Evolutionary conservation across 2,113 vertebrate species (phyloP), one percentile per base, ranked within the genome.

Genomic region (Tricholaema leucomelas): DNA sequence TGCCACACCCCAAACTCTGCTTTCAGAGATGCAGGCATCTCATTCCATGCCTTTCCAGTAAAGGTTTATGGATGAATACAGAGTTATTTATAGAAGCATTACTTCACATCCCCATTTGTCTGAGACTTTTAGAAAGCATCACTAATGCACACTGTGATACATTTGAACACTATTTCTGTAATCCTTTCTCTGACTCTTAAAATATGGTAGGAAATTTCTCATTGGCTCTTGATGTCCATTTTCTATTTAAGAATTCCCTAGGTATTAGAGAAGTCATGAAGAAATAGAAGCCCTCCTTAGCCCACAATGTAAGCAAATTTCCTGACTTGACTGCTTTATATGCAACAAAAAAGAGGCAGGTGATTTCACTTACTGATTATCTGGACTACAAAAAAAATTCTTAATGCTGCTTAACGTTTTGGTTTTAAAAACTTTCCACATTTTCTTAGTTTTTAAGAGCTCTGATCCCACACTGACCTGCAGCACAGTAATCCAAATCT

Each of bases 61-160:
- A 86, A 90, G 78, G 84, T 92, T 86, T 76, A 90, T 5, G 17
- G 92, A 95, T 79, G 92, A 95, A 81, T 63, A 91, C 48, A 50
- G 35, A 60, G 77, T 16, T 94, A 96, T 95, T 96, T 90, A 77
- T 95, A 94, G 93, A 88, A 77, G 70, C 87, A 94, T 92, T 93
- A 96, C 88, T 94, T 94, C 93, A 95, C 9, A 12, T 86, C 48
- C 35, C 85, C 61, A 78, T 91, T 94, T 90, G 81, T 64, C 83
- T 42, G 56, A 92, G 69, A 77, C 71, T 79, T 82, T 63, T 79
- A 78, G 36, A 73, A 78, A 93, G 64, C 88, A 93, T 93, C 93
- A 90, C 56, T 92, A 52, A 93, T 93, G 74, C 38, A 82, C 3
- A 30, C 1, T 75, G 58, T 38, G 63, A 78, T 88, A 76, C 40